Conservation (phyloP, 2,113 vertebrate species). For the Falcunculus frontatus region DNA sequence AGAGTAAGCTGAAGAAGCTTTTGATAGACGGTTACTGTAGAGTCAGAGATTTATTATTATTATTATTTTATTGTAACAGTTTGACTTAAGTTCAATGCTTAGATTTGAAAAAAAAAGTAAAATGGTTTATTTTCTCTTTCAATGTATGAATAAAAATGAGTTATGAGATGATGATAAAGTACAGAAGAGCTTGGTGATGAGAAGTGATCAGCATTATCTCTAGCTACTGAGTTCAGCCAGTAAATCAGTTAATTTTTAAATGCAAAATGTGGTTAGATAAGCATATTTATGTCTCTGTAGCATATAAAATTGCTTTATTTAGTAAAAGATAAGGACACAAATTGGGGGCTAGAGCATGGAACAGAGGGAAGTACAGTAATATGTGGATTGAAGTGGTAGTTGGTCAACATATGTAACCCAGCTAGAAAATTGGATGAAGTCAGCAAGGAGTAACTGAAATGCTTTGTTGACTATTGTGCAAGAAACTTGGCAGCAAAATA, state of each 20-base stretch:
- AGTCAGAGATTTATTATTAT: neutral
- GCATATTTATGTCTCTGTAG: neutral
- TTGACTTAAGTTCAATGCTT: neutral
- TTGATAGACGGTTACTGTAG: neutral
- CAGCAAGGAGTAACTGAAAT: neutral
- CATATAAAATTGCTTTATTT: neutral
- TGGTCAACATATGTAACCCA: neutral
- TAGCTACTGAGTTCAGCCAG: neutral
- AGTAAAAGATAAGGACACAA: neutral
- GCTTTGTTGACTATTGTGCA: neutral
- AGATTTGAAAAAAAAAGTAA: neutral
- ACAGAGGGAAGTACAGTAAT: neutral
- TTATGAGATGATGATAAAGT: neutral
- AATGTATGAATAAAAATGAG: constrained; percentile 1
- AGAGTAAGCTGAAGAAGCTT: neutral
- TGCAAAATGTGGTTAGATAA: neutral
- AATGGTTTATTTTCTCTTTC: constrained; percentile 19
- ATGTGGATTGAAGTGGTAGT: neutral
- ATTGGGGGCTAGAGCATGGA: neutral
- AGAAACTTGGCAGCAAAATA: neutral
- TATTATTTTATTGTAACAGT: neutral
- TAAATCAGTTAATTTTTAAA: constrained; percentile 5
- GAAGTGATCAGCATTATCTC: neutral
- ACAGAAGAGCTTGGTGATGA: neutral
- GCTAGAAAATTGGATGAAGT: neutral